phyloP scores from a whole-genome alignment of 1,140 invertebrate genomes.

The Grapholita molesta region DNA sequence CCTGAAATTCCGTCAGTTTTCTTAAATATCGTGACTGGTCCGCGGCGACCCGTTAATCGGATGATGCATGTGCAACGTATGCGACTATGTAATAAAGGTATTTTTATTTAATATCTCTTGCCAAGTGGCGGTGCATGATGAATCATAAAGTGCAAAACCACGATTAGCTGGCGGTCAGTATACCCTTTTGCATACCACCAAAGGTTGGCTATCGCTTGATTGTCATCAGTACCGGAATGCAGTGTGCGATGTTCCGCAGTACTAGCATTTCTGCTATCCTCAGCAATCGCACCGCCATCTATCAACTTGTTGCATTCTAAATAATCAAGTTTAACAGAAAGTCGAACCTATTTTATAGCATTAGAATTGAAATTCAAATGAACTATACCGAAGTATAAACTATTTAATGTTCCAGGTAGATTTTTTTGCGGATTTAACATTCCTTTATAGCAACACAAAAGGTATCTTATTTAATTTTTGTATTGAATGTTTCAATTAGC shows the following conservation, averaged over 20 bases:
- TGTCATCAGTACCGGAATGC: constrained; percentile 37
- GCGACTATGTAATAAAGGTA: constrained; percentile 36
- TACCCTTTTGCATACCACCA: neutral
- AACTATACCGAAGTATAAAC: neutral
- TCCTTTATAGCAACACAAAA: constrained; percentile 33
- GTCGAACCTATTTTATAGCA: neutral
- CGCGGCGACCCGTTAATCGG: constrained; percentile 33
- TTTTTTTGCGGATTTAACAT: constrained; percentile 40
- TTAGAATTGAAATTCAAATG: constrained; percentile 15
- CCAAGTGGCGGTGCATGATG: constrained; percentile 54
- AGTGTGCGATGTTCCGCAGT: constrained; percentile 46
- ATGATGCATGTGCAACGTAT: constrained; percentile 31
- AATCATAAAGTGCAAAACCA: constrained; percentile 47
- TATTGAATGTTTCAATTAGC: constrained; percentile 1
- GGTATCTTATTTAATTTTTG: neutral
- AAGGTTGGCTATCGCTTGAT: neutral
- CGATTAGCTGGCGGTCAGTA: neutral
- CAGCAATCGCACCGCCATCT: constrained; percentile 25
- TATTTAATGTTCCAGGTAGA: constrained; percentile 36
- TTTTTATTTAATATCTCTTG: constrained; percentile 50
- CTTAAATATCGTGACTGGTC: constrained; percentile 14
- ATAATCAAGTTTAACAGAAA: neutral
- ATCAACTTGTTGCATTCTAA: constrained; percentile 18
- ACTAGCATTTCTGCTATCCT: constrained; percentile 38
- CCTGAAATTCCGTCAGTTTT: constrained; percentile 15